Base-by-base conservation (phyloP, 2,797 vertebrate species). In the Gymnodraco acuticeps region DNA sequence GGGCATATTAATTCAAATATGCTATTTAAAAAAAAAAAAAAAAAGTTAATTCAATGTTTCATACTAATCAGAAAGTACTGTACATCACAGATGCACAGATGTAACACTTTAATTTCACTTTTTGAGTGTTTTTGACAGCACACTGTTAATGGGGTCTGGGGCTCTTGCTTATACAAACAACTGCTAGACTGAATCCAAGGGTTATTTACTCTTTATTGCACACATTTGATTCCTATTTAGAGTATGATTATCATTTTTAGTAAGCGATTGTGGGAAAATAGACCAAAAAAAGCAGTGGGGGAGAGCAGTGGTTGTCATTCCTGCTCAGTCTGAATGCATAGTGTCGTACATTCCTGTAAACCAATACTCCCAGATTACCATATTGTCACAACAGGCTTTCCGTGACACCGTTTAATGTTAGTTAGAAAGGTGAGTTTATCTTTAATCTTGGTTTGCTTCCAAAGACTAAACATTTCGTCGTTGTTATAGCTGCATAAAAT, bases 321-420 rank as follows among this genome's bases (percentile, higher is more conserved):
- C 17, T 62, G 43, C 10, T 15, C 11, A 17, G 16, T 72, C 11
- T 60, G 33, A 65, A 52, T 51, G 43, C 42, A 55, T 47, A 48
- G 23, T 27, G 27, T 75, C 33, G 17, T 38, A 77, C 50, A 73
- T 65, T 46, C 64, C 52, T 87, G 82, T 78, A 84, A 89, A 52
- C 73, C 12, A 75, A 83, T 86, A 88, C 55, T 74, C 20, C 77
- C 77, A 3, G 65, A 45, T 68, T 67, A 59, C 64, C 20, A 16
- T 5, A 43, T 12, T 48, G 9, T 15, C 1, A 53, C 14, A 62
- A 55, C 7, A 79, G 23, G 46, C 3, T 12, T 27, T 48, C 23
- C 64, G 16, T 48, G 64, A 59, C 19, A 43, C 20, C 7, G 19
- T 64, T 80, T 60, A 16, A 41, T 33, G 31, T 66, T n/a, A 10